phyloP scores from a whole-genome alignment of 2,797 vertebrate species.

The Austrolebias charrua region DNA sequence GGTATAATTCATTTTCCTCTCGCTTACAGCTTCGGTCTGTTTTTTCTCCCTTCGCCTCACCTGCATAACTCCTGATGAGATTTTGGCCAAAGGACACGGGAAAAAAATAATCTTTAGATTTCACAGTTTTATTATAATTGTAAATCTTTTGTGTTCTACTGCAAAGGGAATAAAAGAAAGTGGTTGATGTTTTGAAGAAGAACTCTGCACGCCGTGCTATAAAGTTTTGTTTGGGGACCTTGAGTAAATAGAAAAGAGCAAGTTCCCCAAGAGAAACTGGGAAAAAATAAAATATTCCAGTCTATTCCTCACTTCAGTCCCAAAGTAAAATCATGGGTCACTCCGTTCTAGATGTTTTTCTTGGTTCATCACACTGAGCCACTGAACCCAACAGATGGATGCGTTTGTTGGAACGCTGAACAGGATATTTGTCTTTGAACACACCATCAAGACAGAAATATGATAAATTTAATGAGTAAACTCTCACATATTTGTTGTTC shows the following conservation, averaged over 20 bases:
- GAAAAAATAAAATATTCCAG: constrained; percentile 31
- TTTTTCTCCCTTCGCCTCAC: constrained; percentile 53
- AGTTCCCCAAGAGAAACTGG: constrained; percentile 30
- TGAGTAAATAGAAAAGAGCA: constrained; percentile 2
- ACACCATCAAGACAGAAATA: constrained; percentile 8
- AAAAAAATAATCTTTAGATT: constrained; percentile 14
- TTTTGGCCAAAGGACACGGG: constrained; percentile 37
- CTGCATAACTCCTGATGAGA: constrained; percentile 34
- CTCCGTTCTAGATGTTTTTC: constrained; percentile 73
- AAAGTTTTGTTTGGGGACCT: constrained; percentile 3
- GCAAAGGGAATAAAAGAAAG: constrained; percentile 16
- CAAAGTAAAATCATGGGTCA: constrained; percentile 55
- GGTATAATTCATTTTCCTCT: constrained; percentile 49
- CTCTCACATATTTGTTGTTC: background rate
- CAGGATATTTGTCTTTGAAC: constrained; percentile 44
- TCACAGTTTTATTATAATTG: too few species aligned
- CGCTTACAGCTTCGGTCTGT: constrained; percentile 45
- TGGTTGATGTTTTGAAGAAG: constrained; percentile 10
- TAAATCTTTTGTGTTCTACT: background rate
- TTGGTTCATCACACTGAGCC: constrained; percentile 25
- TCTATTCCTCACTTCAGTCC: constrained; percentile 34
- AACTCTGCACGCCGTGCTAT: constrained; percentile 21
- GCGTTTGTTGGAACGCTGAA: constrained; percentile 45
- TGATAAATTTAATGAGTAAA: background rate
- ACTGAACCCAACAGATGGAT: constrained; percentile 38